Evolutionary conservation across 2,113 vertebrate genomes (phyloP), one percentile per base, ranked within the genome.

Genomic region (Saccopteryx bilineata): DNA sequence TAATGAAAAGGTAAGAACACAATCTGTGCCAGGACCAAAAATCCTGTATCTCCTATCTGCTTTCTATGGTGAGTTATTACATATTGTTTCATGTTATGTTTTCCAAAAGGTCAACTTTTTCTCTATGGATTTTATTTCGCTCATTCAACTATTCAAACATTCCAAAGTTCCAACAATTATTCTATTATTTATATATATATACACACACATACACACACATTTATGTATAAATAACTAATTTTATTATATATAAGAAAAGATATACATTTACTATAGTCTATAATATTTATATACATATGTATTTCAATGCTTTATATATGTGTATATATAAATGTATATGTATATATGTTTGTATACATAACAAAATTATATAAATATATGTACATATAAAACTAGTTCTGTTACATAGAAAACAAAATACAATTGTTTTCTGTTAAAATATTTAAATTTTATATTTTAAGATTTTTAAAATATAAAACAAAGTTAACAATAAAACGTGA

Each of bases 361-460:
- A 48, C 11, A 71, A 83, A 54, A 24, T 71, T 23, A 85, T 48
- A 52, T 28, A 61, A 61, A 21, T 61, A 61, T 69, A 71, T 80
- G 18, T 80, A 86, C 33, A 48, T 76, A 39, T 21, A 69, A 31
- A 71, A 82, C 39, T 61, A 82, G 21, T 33, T 91, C 28, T 74
- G 9, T 80, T 14, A 76, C n/a, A 65, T 72, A 46, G 14, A 60
- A 90, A 87, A 11, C 21, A 89, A 66, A 65, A 50, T 24, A 5
- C 61, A 78, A 69, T 46, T 78, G 21, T 63, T 65, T 89, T 72
- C 28, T 60, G 23, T 76, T 58, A 76, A 91, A 92, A 58, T 75
- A 92, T 76, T 66, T 92, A 81, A 78, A 69, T 52, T 79, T 90
- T 78, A n/a, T 76, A 24, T 87, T 61, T 69, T 88, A 87, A 71